Percentiles rank a stretch among this genome's conserved stretches.
These are phyloP conservation scores for Orthonychiurus folsomi DNA, from an alignment of 2,888 invertebrate genomes.

Conservation along the genomic window DNA sequence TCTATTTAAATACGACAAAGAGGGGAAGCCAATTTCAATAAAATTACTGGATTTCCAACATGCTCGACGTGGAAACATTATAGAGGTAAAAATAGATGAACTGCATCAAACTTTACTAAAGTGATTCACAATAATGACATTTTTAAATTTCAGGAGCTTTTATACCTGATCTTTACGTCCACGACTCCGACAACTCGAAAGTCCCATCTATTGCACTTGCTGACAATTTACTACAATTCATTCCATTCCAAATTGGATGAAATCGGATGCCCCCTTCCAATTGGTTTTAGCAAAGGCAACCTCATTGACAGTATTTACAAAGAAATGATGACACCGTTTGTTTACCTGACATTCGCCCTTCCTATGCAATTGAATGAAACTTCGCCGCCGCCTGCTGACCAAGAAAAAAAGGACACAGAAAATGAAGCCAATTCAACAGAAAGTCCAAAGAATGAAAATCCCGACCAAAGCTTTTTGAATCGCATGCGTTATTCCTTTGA, in stretches of 20 bases:
- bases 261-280: conserved; percentile 22
- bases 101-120: too few species aligned
- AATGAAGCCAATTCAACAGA: not conserved
- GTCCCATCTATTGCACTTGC: conserved; percentile 19
- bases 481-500: conserved; percentile 12
- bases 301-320: conserved; percentile 25
- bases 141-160: conserved; percentile 30
- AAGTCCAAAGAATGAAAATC: too few species aligned
- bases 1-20: conserved; percentile 23
- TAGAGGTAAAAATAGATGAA: too few species aligned
- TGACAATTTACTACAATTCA: conserved; percentile 23
- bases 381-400: not conserved
- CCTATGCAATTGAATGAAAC: conserved; percentile 25
- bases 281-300: conserved; percentile 23
- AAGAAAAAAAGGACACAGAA: not conserved
- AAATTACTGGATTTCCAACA: conserved; percentile 35
- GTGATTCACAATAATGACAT: too few species aligned
- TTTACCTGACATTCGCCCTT: conserved; percentile 32
- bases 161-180: conserved; percentile 27
- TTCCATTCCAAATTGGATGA: conserved; percentile 22
- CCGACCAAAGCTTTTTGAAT: not conserved
- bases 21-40: conserved; percentile 10
- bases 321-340: conserved; percentile 15
- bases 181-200: conserved; percentile 33
- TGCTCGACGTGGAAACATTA: conserved; percentile 27